Conservation (phyloP, 1,140 invertebrate genomes). For the Bilobella aurantiaca region DNA sequence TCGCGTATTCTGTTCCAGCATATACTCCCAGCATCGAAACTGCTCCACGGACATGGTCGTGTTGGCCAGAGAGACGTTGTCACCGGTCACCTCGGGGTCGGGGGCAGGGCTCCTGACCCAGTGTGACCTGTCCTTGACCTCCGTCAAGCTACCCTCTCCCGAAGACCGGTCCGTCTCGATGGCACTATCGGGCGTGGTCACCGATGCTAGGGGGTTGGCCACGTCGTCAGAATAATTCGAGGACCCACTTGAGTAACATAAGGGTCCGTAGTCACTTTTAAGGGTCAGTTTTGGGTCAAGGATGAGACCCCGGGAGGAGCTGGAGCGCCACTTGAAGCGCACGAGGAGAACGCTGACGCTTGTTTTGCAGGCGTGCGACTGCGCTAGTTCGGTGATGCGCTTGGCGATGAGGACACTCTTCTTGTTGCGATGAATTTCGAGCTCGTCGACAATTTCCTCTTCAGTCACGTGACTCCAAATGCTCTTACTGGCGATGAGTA, state of each 20-base stretch:
- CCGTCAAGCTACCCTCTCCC: too few relatives aligned
- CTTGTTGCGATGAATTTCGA: conserved; percentile 63
- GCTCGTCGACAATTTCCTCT: conserved; percentile 62
- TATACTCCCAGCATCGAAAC: conserved; percentile 85
- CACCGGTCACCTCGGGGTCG: conserved; percentile 38
- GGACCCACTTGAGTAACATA: conserved; percentile 31
- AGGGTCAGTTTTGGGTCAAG: not conserved
- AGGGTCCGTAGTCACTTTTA: conserved; percentile 27
- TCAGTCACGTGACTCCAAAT: conserved; percentile 65
- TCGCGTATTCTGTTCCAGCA: conserved; percentile 81
- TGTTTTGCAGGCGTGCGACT: conserved; percentile 67
- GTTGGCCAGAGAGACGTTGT: conserved; percentile 47
- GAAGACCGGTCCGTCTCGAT: conserved; percentile 33
- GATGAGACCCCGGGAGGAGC: conserved; percentile 4
- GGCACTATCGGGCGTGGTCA: conserved; percentile 28
- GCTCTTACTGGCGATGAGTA: conserved; percentile 65
- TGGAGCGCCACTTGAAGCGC: conserved; percentile 37
- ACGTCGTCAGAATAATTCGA: conserved; percentile 33
- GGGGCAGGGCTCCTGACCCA: conserved; percentile 10
- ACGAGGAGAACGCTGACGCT: conserved; percentile 68
- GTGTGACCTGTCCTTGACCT: too few relatives aligned
- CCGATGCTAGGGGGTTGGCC: conserved; percentile 30
- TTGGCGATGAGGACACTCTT: conserved; percentile 55
- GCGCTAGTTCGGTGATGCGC: conserved; percentile 62
- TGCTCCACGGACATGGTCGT: conserved; percentile 64